These are phyloP conservation scores for Musca vetustissima DNA, from an alignment of 1,140 invertebrate genomes.

Conservation along the genomic window DNA sequence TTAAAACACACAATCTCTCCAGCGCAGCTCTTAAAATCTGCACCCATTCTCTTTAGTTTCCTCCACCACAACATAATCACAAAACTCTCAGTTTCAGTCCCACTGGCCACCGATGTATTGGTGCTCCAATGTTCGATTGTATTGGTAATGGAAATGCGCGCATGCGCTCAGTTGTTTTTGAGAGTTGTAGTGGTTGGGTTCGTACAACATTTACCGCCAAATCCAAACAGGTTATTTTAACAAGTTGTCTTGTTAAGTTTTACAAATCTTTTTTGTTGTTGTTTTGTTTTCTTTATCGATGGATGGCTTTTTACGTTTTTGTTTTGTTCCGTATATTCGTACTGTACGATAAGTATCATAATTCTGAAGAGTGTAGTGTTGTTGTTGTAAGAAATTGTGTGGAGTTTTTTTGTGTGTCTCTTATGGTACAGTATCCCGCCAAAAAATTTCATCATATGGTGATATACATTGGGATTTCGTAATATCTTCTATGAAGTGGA, in stretches of 20 bases:
- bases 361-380: not conserved
- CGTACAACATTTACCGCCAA: constrained; percentile 12
- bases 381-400: not conserved
- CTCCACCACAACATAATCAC: no score
- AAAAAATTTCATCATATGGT: constrained; percentile 23
- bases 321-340: constrained; percentile 21
- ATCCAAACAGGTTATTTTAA: constrained; percentile 21
- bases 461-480: not conserved
- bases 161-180: no score
- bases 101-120: no score
- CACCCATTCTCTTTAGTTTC: no score
- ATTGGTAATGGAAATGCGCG: no score
- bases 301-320: constrained; percentile 16
- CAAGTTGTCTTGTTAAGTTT: constrained; percentile 16
- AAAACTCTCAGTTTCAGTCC: no score
- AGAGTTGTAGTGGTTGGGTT: not conserved
- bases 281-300: no score
- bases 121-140: no score
- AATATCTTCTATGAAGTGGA: no score
- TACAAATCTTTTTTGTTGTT: constrained; percentile 20
- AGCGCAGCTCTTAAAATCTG: no score
- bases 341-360: no score
- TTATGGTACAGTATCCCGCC: constrained; percentile 24
- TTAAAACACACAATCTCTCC: no score
- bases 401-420: not conserved